Percentiles rank a stretch among this genome's conserved stretches.
These are phyloP conservation scores for Mus minutoides DNA, from an alignment of 2,797 vertebrate species.

Conservation along the genomic window DNA sequence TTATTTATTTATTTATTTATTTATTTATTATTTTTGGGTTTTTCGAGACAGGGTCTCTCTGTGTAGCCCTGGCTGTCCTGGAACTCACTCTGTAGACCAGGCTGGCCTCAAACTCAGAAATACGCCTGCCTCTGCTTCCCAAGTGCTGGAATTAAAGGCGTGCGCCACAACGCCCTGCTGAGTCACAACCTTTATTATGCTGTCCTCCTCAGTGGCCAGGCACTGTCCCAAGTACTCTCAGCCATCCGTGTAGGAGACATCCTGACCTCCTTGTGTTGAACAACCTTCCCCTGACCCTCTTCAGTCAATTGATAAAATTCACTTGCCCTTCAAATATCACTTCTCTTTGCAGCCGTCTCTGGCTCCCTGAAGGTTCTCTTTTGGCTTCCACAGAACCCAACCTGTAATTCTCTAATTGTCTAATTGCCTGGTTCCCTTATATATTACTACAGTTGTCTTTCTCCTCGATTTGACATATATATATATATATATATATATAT, in stretches of 20 bases:
- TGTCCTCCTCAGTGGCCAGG: background rate
- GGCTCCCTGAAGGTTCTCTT: background rate
- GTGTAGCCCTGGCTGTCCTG: too few species aligned
- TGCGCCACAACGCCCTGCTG: too few species aligned
- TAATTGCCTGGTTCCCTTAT: background rate
- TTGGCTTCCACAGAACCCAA: background rate
- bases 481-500: background rate
- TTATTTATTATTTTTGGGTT: too few species aligned
- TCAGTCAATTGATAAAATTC: background rate
- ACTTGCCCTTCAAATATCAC: constrained; percentile 22
- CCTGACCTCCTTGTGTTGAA: background rate
- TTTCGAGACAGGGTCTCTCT: too few species aligned
- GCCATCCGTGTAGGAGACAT: background rate
- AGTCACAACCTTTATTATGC: background rate
- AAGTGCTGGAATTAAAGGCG: too few species aligned
- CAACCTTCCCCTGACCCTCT: background rate
- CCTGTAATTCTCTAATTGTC: background rate
- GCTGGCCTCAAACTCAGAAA: too few species aligned
- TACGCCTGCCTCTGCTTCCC: too few species aligned
- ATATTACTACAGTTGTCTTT: background rate
- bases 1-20: too few species aligned
- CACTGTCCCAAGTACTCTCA: background rate
- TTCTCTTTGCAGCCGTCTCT: background rate
- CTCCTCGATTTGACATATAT: background rate
- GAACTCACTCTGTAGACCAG: too few species aligned